These are phyloP conservation scores for Andrena haemorrhoa DNA, from an alignment of 2,888 invertebrate genomes.

Conservation along the genomic window DNA sequence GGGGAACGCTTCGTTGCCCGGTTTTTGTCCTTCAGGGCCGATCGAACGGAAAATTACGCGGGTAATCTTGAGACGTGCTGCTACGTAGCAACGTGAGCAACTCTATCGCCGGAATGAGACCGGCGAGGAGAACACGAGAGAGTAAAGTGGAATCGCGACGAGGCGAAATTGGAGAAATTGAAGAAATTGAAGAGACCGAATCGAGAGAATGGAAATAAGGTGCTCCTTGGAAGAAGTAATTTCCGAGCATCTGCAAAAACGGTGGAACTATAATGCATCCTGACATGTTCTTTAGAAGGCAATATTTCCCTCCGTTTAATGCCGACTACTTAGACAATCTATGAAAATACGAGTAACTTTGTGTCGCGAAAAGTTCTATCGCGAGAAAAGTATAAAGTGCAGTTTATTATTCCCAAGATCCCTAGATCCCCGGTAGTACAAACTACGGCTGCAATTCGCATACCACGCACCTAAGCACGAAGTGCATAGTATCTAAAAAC, in stretches of 20 bases:
- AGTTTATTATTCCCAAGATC: no score
- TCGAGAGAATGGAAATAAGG: not conserved
- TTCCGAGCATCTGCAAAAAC: not conserved
- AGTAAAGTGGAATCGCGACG: conserved; percentile 1
- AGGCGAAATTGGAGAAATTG: not conserved
- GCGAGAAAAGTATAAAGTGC: no score
- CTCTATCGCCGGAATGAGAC: not conserved
- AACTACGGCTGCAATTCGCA: not conserved
- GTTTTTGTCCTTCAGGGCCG: conserved; percentile 64
- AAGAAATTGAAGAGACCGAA: not conserved
- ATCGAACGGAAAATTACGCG: conserved; percentile 71
- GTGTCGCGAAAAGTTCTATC: no score
- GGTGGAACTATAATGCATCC: no score
- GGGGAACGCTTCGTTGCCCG: conserved; percentile 37
- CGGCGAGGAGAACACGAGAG: not conserved
- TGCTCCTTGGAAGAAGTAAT: not conserved
- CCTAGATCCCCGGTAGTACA: not conserved
- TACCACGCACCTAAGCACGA: no score
- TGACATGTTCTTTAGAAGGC: no score
- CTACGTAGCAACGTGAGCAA: conserved; percentile 15
- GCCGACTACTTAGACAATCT: no score
- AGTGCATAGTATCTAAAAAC: not conserved
- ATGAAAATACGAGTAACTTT: no score
- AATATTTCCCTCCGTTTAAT: no score
- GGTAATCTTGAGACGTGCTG: conserved; percentile 35